These are phyloP conservation scores for Drosophila mauritiana DNA, from an alignment of 1,140 invertebrate species.

Conservation along the genomic window DNA sequence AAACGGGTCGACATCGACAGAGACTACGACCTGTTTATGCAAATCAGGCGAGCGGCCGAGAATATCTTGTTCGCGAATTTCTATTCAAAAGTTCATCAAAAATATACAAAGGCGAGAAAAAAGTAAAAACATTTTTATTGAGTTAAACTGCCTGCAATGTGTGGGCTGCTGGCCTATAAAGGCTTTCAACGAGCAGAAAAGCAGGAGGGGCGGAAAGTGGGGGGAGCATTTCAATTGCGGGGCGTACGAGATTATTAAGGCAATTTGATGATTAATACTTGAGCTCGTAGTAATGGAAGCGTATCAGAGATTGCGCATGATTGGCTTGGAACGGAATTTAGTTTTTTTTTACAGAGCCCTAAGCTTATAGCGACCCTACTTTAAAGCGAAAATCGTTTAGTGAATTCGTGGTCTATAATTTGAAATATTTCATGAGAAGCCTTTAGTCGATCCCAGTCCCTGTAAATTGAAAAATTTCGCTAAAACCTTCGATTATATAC, in stretches of 20 bases:
- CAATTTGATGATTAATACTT: conserved; percentile 51
- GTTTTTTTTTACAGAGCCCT: neutral
- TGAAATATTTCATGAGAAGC: neutral
- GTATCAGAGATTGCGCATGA: neutral
- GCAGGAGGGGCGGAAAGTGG: neutral
- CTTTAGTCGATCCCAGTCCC: too few species aligned
- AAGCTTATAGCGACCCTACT: neutral
- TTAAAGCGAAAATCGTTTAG: neutral
- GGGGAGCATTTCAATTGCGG: conserved; percentile 26
- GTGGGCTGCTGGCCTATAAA: conserved; percentile 39
- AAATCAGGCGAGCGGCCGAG: conserved; percentile 34
- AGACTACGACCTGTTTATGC: conserved; percentile 56
- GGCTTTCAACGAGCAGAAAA: conserved; percentile 17
- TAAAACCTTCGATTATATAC: too few species aligned
- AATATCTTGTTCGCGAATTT: conserved; percentile 42
- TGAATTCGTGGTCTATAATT: neutral
- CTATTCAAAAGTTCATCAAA: conserved; percentile 60
- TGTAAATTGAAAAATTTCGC: too few species aligned
- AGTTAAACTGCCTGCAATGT: conserved; percentile 49
- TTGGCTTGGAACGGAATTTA: neutral
- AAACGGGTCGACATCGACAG: conserved; percentile 46
- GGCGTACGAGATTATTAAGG: conserved; percentile 40
- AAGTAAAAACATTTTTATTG: conserved; percentile 46
- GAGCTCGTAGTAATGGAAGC: conserved; percentile 12
- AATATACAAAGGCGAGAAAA: conserved; percentile 39